Percentiles rank a stretch among this genome's conserved stretches.
Evolutionary conservation across 2,888 invertebrate genomes (phyloP).

Genomic region (Halictus quadricinctus): DNA sequence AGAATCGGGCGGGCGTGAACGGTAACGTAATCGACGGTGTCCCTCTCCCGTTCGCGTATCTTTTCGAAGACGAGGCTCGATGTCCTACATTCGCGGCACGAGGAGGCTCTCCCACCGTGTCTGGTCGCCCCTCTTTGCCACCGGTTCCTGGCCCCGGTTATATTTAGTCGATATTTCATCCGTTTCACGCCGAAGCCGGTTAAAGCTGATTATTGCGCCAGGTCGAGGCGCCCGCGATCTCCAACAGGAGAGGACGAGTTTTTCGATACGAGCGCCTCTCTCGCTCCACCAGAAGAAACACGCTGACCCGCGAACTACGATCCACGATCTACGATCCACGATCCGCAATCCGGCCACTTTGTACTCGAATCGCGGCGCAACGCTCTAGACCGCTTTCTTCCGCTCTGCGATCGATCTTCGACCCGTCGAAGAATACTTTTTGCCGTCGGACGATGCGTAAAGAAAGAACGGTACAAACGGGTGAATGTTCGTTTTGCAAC

Average conservation of each 20-base stretch:
- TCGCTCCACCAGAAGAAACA: not conserved
- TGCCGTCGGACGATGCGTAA: too few relatives aligned
- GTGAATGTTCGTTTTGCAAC: not conserved
- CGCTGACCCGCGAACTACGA: not conserved
- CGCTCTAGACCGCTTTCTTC: not conserved
- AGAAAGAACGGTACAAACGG: not conserved
- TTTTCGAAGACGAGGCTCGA: conserved; percentile 69
- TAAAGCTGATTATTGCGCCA: conserved; percentile 74
- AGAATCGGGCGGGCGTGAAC: conserved; percentile 40
- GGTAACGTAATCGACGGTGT: conserved; percentile 58
- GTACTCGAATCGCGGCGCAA: too few relatives aligned
- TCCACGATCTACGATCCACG: not conserved
- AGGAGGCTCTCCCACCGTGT: conserved; percentile 65
- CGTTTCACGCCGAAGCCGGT: conserved; percentile 75
- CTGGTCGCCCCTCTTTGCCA: conserved; percentile 66
- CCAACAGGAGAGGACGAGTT: conserved; percentile 56
- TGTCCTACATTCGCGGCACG: conserved; percentile 77
- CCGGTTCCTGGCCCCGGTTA: conserved; percentile 74
- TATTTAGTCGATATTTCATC: conserved; percentile 79
- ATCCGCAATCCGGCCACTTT: not conserved
- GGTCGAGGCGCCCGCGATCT: conserved; percentile 56
- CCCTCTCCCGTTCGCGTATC: conserved; percentile 59
- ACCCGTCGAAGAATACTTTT: not conserved
- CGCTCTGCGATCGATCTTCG: not conserved
- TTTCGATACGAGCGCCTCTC: conserved; percentile 15